These are phyloP conservation scores for Ischnura elegans DNA, from an alignment of 2,888 invertebrate genomes.

Conservation along the genomic window DNA sequence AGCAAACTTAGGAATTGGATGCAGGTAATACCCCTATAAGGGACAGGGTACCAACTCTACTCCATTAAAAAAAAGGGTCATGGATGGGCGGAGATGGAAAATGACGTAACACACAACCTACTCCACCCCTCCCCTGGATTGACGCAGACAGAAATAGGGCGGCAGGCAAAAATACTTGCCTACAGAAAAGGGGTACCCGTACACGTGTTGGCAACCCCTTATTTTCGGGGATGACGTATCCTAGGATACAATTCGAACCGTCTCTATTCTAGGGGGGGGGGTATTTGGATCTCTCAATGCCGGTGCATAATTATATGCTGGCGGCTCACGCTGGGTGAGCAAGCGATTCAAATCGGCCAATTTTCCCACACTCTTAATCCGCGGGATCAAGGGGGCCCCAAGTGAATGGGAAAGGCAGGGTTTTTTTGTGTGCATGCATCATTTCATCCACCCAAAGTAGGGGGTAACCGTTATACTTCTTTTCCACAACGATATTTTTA, in stretches of 20 bases:
- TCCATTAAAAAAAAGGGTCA: not conserved
- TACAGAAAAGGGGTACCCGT: not conserved
- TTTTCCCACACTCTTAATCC: not conserved
- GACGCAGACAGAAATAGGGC: not conserved
- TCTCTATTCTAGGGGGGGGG: not conserved
- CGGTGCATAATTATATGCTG: not conserved
- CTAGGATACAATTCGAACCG: not conserved
- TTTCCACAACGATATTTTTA: too few species aligned
- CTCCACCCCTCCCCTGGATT: too few species aligned
- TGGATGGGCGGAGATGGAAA: not conserved
- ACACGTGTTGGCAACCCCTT: not conserved
- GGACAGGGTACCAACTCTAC: not conserved
- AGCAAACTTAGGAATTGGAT: not conserved
- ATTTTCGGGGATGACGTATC: not conserved
- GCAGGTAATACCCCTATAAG: not conserved
- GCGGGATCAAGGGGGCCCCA: not conserved
- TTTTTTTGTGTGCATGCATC: too few species aligned
- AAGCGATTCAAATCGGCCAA: not conserved
- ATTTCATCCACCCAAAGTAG: too few species aligned
- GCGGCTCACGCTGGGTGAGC: not conserved
- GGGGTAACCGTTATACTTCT: too few species aligned
- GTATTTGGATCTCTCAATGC: not conserved
- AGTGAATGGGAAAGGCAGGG: not conserved
- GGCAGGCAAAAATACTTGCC: not conserved
- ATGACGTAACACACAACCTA: not conserved